phyloP scores from a whole-genome alignment of 35 echinoderm and acorn worm genomes.

The Ophioderma brevispina region DNA sequence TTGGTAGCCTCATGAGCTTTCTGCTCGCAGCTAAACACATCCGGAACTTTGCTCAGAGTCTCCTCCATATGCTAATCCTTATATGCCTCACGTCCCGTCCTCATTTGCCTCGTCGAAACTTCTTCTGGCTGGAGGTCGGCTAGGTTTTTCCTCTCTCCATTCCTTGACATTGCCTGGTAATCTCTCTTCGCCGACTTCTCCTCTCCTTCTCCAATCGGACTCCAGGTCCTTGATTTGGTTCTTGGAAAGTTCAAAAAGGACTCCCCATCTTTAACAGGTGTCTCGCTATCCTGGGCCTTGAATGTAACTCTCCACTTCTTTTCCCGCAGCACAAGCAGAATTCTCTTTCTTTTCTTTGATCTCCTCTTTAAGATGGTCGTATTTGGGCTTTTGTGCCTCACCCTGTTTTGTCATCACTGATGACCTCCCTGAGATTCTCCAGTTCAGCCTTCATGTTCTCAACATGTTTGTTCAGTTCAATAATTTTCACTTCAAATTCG shows the following conservation, averaged over 20 bases:
- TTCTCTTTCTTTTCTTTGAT: background rate
- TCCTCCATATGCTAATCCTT: background rate
- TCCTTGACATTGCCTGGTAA: background rate
- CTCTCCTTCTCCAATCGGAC: background rate
- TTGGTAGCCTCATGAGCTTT: slow-evolving; percentile 23
- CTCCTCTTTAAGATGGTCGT: background rate
- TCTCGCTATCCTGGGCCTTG: background rate
- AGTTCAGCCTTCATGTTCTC: background rate
- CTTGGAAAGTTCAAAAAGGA: background rate
- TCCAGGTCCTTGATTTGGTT: background rate
- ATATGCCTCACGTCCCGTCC: background rate
- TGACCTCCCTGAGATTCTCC: background rate
- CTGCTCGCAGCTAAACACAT: background rate
- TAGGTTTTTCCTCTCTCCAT: background rate
- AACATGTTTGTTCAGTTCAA: background rate
- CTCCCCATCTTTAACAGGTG: background rate
- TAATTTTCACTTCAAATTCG: background rate
- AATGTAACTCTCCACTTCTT: background rate
- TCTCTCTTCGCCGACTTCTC: background rate
- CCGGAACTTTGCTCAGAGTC: background rate
- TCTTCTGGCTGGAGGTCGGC: background rate
- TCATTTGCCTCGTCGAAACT: slow-evolving; percentile 6
- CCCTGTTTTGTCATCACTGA: background rate
- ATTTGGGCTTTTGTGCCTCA: background rate
- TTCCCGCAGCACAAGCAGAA: background rate